These are phyloP conservation scores for Anguilla rostrata DNA, from an alignment of 2,113 vertebrate genomes.

Conservation along the genomic window DNA sequence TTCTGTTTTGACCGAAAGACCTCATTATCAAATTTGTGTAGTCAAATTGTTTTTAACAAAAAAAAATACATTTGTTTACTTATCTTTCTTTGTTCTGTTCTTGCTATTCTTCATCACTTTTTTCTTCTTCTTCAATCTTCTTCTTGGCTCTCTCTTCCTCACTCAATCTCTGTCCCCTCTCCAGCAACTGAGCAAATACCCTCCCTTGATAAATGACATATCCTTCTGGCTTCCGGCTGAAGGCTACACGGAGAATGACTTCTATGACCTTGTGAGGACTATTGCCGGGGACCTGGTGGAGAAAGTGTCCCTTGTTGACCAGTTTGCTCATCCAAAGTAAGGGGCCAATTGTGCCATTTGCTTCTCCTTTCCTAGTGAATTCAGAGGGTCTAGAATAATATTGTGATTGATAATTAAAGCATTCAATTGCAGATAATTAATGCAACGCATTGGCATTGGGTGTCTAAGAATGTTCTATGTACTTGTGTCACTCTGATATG, in stretches of 20 bases:
- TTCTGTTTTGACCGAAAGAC: not conserved
- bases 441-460: not conserved
- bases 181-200: conserved; percentile 88
- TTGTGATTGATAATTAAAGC: not conserved
- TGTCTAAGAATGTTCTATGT: not conserved
- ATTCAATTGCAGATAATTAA: not conserved
- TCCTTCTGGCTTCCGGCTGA: conserved; percentile 91
- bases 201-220: conserved; percentile 87
- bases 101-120: not conserved
- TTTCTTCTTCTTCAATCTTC: not conserved
- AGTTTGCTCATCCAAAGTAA: conserved; percentile 90
- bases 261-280: conserved; percentile 89
- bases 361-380: not conserved
- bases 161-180: conserved; percentile 35
- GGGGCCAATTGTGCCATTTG: conserved; percentile 43
- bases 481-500: not conserved
- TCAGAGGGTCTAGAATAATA: not conserved
- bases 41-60: too few relatives aligned
- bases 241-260: conserved; percentile 82
- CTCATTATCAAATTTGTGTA: too few relatives aligned
- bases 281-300: conserved; percentile 91
- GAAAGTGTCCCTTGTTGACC: conserved; percentile 82
- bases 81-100: not conserved
- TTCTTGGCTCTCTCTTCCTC: not conserved
- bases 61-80: too few relatives aligned